Conservation (phyloP, 2,113 vertebrate species). For the Tamias sibiricus region DNA sequence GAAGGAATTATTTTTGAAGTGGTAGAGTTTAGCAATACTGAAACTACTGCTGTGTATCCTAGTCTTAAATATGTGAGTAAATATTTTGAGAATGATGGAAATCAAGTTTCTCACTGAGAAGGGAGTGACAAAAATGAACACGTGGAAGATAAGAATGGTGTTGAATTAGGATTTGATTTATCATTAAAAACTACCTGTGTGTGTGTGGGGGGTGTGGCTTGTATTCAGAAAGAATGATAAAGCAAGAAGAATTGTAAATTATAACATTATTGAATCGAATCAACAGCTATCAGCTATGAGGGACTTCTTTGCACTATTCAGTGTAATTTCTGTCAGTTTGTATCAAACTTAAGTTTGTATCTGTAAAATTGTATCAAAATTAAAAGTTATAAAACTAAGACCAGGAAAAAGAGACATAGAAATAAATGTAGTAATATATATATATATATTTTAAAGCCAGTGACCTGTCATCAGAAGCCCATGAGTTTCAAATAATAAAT, state of each 20-base stretch:
- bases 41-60: not conserved
- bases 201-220: not conserved
- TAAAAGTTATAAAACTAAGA: slow-evolving; percentile 8
- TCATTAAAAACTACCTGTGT: not conserved
- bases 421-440: too few relatives aligned
- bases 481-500: not conserved
- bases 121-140: not conserved
- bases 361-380: not conserved
- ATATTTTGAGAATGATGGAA: not conserved
- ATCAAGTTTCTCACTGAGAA: not conserved
- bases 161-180: not conserved
- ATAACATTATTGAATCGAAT: not conserved
- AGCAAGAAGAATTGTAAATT: not conserved
- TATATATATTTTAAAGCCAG: not conserved
- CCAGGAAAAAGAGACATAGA: not conserved
- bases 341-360: too few relatives aligned
- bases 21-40: not conserved
- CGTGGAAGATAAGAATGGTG: not conserved
- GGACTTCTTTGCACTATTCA: not conserved
- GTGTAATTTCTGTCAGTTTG: not conserved
- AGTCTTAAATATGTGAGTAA: not conserved
- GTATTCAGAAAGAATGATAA: not conserved
- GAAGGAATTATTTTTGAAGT: not conserved
- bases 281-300: not conserved
- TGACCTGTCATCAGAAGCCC: not conserved